A percentile compares a stretch with the other conserved stretches of the same genome.
phyloP scores from a whole-genome alignment of 2,797 vertebrate species.

The Lerista edwardsae region DNA sequence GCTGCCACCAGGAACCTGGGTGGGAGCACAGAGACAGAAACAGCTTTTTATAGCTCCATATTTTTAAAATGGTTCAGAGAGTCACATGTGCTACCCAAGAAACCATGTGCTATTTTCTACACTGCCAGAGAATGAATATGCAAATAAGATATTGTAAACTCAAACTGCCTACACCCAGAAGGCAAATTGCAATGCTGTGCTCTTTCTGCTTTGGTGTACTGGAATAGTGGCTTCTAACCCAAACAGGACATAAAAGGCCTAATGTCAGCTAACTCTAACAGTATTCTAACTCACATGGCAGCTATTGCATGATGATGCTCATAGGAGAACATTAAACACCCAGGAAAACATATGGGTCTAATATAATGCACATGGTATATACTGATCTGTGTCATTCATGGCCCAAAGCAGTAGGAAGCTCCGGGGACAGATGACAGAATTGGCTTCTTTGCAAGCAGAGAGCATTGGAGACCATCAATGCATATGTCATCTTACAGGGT shows the following conservation, averaged over 20 bases:
- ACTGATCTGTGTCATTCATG: neutral
- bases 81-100: neutral
- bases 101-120: fast-evolving
- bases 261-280: neutral
- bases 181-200: neutral
- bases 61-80: constrained; percentile 2
- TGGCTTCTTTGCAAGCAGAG: neutral
- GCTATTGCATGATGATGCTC: neutral
- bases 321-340: too few relatives aligned
- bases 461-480: neutral
- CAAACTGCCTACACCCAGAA: neutral
- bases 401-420: neutral
- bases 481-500: neutral
- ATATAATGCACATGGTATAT: neutral
- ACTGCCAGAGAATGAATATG: neutral
- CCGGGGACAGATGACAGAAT: neutral
- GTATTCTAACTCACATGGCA: neutral
- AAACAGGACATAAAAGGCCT: neutral
- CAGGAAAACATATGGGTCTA: neutral
- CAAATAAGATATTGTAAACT: constrained; percentile 4
- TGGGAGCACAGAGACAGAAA: neutral
- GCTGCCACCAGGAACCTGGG: neutral
- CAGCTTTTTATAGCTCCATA: constrained; percentile 25
- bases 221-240: neutral
- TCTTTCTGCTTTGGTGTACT: neutral